Base-by-base conservation (phyloP, 2,888 invertebrate genomes). In the Dusona sp. region DNA sequence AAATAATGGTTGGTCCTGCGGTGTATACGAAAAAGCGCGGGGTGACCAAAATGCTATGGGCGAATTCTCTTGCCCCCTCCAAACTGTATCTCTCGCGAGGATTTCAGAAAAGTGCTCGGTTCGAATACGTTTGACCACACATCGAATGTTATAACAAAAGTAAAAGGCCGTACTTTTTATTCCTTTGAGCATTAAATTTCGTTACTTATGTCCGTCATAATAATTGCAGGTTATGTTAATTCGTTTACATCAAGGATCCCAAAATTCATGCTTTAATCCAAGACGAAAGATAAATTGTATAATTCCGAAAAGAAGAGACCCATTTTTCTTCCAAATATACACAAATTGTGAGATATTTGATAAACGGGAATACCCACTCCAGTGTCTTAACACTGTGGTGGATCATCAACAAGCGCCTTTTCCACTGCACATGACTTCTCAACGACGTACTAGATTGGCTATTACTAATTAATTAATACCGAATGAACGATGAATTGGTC, bases 1-100 rank as follows among this genome's bases (percentile, higher is more conserved):
- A 93, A 92, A 91, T 90, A 91, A 90, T 91, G 92, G 90, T 90
- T 90, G 91, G 87, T 88, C 90, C 90, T 89, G 89, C 89, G 90
- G 87, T 79, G 84, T 83, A 65, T 67, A 73, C 74, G 81, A 73
- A 80, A 85, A 82, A 87, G 73, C 83, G 87, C 83, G 80, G 85
- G 81, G 79, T 74, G 83, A 74, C 82, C 67, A 72, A 74, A 83
- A 48, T 36, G 75, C 79, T 82, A 84, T 86, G 11, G 64, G 36
- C 72, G 51, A 72, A 79, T 25, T 70, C 45, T 42, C 68, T 68
- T 68, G 25, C 78, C 25, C 29, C 22, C 64, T 29, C 19, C 29
- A 3, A 19, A 9, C 54, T 6, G 11, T 36, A 57, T 64, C 64
- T 19, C 68, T 57, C 48, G 57, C 45, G 45, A 84, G 75, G 57